These are phyloP conservation scores for Mormoops blainvillei DNA, from an alignment of 2,113 vertebrate species.

Conservation along the genomic window DNA sequence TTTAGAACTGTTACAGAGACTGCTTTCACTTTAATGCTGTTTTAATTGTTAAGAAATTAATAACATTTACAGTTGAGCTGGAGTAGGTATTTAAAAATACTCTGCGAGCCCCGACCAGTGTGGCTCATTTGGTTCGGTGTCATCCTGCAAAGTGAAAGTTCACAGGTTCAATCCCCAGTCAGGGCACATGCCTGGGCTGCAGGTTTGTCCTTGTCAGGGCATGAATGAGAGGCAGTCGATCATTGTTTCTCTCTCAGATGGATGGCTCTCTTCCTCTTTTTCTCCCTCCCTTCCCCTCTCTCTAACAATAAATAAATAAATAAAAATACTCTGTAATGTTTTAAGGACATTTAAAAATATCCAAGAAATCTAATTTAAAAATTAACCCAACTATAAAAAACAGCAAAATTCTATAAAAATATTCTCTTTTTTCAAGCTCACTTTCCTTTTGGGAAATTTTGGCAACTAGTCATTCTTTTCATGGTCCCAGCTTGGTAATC, in stretches of 20 bases:
- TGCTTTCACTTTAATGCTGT: background rate
- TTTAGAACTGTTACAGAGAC: background rate
- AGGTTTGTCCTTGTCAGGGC: too few relatives aligned
- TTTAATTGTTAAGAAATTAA: background rate
- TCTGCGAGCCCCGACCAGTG: background rate
- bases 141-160: too few relatives aligned
- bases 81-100: background rate
- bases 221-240: too few relatives aligned
- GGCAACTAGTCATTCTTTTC: background rate
- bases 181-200: too few relatives aligned
- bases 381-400: background rate
- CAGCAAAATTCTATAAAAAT: background rate
- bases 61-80: background rate
- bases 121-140: too few relatives aligned
- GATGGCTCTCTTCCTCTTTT: background rate
- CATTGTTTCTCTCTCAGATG: too few relatives aligned
- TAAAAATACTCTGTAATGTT: background rate
- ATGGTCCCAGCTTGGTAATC: background rate
- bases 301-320: background rate
- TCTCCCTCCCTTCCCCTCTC: background rate
- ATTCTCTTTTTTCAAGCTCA: background rate
- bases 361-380: slow-evolving; percentile 35
- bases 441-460: background rate
- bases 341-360: slow-evolving; percentile 29
- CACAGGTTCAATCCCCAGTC: too few relatives aligned